Percentiles rank a stretch among this genome's conserved stretches.
Evolutionary conservation across 2,888 invertebrate species (phyloP).

Genomic region (Melinaea marsaeus): DNA sequence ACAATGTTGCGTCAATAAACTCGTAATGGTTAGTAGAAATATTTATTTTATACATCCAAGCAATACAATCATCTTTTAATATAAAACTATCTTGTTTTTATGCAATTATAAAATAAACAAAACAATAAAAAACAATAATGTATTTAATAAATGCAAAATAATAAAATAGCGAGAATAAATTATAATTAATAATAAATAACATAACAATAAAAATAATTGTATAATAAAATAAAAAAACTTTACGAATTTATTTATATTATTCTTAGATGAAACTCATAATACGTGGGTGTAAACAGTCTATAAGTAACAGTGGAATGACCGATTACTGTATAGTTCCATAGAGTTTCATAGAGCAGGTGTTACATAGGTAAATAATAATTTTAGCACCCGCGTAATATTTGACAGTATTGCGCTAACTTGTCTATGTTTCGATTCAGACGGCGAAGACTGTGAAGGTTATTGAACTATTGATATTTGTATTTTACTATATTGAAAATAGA

Average conservation of each 20-base stretch:
- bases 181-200: not conserved
- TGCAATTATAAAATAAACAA: not conserved
- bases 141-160: not conserved
- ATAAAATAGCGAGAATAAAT: not conserved
- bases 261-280: not conserved
- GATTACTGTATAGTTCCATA: slow-evolving; percentile 20
- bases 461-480: not conserved
- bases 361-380: slow-evolving; percentile 26
- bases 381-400: slow-evolving; percentile 24
- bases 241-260: not conserved
- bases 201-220: not conserved
- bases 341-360: slow-evolving; percentile 27
- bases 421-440: slow-evolving; percentile 1
- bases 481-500: not conserved
- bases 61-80: not conserved
- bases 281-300: not conserved
- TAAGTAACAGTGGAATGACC: slow-evolving; percentile 23
- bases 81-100: no score
- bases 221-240: not conserved
- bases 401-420: slow-evolving; percentile 17
- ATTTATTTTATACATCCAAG: not conserved
- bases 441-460: not conserved
- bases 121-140: not conserved
- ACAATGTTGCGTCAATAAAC: no score
- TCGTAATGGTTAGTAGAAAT: no score